Evolutionary conservation across 2,888 invertebrate species (phyloP).

Genomic region (Onchidella celtica): DNA sequence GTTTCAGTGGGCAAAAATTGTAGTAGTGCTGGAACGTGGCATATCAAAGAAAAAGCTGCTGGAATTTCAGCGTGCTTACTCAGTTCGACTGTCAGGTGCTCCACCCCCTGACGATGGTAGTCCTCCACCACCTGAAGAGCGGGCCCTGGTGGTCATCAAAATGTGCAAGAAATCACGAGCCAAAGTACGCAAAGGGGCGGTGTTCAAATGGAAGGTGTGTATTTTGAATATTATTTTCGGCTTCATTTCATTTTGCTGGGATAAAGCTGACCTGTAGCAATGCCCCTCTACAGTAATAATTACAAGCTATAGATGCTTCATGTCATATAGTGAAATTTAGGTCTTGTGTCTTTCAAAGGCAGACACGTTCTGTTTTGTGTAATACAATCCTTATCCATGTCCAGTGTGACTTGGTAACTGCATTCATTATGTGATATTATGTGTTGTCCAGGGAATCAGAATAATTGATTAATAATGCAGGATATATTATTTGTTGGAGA

Average conservation of each 20-base stretch:
- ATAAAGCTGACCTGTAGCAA: background rate
- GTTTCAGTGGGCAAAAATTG: slow-evolving; percentile 98
- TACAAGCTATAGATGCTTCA: no score
- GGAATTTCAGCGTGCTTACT: slow-evolving; percentile 95
- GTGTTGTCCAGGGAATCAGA: no score
- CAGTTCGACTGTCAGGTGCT: slow-evolving; percentile 87
- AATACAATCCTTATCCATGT: no score
- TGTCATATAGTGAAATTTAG: no score
- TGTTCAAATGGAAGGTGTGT: slow-evolving; percentile 96
- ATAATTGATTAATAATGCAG: no score
- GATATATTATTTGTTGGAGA: no score
- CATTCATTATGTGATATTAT: no score
- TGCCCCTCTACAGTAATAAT: no score
- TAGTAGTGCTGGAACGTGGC: slow-evolving; percentile 96
- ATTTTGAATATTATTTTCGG: background rate
- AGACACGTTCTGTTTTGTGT: no score
- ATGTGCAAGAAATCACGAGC: slow-evolving; percentile 97
- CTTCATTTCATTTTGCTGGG: no score
- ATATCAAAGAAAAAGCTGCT: slow-evolving; percentile 94
- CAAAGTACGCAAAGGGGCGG: slow-evolving; percentile 96
- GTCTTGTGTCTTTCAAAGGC: no score
- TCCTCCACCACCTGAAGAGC: slow-evolving; percentile 62
- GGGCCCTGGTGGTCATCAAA: slow-evolving; percentile 99
- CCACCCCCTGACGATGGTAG: slow-evolving; percentile 83
- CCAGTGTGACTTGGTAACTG: no score